Percentiles rank a stretch among this genome's conserved stretches.
Conservation (phyloP, 2,888 invertebrate species). For the Sminthurinus aureus region DNA sequence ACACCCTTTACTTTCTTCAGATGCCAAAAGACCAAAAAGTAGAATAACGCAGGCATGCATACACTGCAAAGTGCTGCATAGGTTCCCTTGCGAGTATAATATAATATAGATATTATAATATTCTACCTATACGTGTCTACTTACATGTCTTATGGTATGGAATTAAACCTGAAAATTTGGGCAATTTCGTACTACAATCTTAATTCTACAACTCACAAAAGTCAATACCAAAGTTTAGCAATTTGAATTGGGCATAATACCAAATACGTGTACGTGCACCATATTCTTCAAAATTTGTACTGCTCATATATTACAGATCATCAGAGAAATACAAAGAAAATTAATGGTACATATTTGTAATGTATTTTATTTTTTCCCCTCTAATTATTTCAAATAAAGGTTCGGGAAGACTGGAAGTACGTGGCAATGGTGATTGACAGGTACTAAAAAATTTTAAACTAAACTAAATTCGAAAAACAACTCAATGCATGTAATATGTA, state of each 20-base stretch:
- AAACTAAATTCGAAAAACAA: neutral
- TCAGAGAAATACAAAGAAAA: neutral
- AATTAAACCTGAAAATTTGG: no score
- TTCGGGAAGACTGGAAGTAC: conserved; percentile 98
- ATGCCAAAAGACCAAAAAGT: conserved; percentile 6
- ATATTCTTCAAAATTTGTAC: neutral
- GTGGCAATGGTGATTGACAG: conserved; percentile 91
- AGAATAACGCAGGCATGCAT: neutral
- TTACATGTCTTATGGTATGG: no score
- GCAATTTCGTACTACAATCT: no score
- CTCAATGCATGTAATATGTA: neutral
- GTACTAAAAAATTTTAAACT: neutral
- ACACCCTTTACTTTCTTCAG: conserved; percentile 29
- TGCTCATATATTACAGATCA: neutral
- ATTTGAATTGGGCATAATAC: no score
- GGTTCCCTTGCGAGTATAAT: no score
- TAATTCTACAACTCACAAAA: no score
- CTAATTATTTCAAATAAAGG: conserved; percentile 68
- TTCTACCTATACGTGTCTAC: no score
- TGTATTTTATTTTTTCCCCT: neutral
- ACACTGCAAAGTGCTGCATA: neutral
- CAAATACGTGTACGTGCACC: neutral
- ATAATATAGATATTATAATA: no score
- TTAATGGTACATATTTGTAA: neutral
- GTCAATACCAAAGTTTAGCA: no score